Evolutionary conservation across 2,113 vertebrate species (phyloP).

Genomic region (Drymodes brunneopygia): DNA sequence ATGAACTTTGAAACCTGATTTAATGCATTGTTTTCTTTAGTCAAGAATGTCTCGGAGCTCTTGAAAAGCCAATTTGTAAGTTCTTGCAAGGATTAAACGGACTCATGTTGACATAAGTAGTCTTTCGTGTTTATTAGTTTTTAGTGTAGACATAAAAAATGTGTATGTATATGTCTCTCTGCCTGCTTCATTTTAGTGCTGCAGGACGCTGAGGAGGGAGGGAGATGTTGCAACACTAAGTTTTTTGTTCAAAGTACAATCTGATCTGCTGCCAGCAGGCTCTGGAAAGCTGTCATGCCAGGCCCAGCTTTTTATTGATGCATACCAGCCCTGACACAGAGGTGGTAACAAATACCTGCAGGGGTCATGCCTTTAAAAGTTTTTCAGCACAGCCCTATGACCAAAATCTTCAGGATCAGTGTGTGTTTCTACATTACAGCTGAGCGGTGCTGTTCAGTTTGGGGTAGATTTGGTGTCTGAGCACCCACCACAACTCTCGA

Average conservation of each 20-base stretch:
- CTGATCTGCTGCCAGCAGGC: background rate
- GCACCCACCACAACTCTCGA: rapidly evolving
- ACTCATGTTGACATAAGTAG: background rate
- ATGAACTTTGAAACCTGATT: background rate
- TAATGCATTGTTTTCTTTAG: background rate
- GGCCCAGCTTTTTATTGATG: background rate
- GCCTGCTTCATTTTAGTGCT: background rate
- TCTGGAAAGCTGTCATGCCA: background rate
- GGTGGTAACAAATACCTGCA: background rate
- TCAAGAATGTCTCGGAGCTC: background rate
- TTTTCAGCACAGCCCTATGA: background rate
- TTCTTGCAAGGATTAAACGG: background rate
- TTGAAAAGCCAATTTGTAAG: background rate
- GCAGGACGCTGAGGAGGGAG: background rate
- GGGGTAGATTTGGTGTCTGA: background rate
- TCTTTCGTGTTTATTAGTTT: background rate
- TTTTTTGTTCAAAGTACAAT: background rate
- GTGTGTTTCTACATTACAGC: background rate
- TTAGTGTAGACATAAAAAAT: background rate
- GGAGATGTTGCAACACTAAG: background rate
- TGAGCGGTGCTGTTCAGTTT: background rate
- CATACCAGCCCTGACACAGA: background rate
- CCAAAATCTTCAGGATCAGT: background rate
- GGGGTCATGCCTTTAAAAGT: background rate
- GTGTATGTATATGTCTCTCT: background rate